These are phyloP conservation scores for Cantharis rufa DNA, from an alignment of 2,888 invertebrate genomes.

Conservation along the genomic window DNA sequence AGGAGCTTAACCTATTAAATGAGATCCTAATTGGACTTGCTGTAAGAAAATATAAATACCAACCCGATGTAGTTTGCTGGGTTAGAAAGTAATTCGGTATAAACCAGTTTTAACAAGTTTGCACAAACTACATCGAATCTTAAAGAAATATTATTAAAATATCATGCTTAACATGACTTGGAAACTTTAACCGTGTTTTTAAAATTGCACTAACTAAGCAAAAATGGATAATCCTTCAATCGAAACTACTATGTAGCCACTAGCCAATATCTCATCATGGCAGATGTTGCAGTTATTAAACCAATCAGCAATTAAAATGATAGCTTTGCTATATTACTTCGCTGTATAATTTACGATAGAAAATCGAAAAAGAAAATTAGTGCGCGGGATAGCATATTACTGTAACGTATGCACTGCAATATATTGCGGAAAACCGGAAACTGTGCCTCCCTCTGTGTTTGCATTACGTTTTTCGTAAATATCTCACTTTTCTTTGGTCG, in stretches of 20 bases:
- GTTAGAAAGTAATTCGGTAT: not conserved
- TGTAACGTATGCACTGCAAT: not conserved
- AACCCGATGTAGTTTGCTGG: not conserved
- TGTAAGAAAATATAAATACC: slow-evolving; percentile 11
- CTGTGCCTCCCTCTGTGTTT: not conserved
- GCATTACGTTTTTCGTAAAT: not conserved
- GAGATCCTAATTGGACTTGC: slow-evolving; percentile 18
- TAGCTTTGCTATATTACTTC: not conserved
- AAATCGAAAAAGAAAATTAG: not conserved
- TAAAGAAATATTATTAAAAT: not conserved
- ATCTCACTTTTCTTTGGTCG: not conserved
- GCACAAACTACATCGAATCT: not conserved
- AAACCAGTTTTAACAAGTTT: not conserved
- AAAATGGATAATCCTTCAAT: not conserved
- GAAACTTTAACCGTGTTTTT: not conserved
- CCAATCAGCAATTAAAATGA: not conserved
- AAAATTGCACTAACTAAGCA: not conserved
- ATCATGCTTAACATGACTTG: not conserved
- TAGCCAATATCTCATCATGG: not conserved
- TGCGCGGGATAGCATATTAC: not conserved
- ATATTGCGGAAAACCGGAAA: not conserved
- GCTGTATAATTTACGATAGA: not conserved
- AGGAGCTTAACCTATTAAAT: slow-evolving; percentile 23
- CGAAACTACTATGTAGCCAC: no score
- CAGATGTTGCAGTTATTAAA: not conserved